Conservation (phyloP, 2,888 invertebrate genomes). For the Tineola bisselliella region DNA sequence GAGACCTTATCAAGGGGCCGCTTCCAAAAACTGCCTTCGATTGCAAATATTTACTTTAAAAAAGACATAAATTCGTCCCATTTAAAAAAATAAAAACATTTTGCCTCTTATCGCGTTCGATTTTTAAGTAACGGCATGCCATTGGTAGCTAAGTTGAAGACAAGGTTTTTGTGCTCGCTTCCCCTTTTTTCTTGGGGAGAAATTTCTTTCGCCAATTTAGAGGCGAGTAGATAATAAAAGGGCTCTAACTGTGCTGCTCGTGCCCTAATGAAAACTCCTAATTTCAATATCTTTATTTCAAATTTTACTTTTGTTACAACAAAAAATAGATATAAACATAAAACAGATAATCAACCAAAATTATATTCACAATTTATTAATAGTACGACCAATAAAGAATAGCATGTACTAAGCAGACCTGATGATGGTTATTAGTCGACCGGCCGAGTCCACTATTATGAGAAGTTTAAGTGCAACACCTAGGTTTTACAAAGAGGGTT, state of each 20-base stretch:
- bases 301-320: constrained; percentile 32
- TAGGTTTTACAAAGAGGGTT: too few species aligned
- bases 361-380: too few species aligned
- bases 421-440: too few species aligned
- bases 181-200: constrained; percentile 53
- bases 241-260: constrained; percentile 65
- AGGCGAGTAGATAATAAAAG: constrained; percentile 68
- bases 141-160: constrained; percentile 56
- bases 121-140: constrained; percentile 64
- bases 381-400: too few species aligned
- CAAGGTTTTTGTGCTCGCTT: constrained; percentile 58
- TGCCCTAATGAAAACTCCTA: constrained; percentile 63
- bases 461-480: too few species aligned
- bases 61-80: constrained; percentile 59
- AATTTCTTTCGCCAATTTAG: constrained; percentile 67
- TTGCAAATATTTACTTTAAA: constrained; percentile 57
- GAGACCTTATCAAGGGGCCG: constrained; percentile 50
- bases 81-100: constrained; percentile 64
- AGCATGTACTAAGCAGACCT: too few species aligned
- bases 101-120: constrained; percentile 62
- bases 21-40: constrained; percentile 53
- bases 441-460: too few species aligned
- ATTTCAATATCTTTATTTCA: constrained; percentile 46
- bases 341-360: too few species aligned
- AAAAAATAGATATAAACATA: too few species aligned